A percentile compares a stretch with the other conserved stretches of the same genome.
These are phyloP conservation scores for Metallyticus violacea DNA, from an alignment of 2,888 invertebrate species.

Conservation along the genomic window DNA sequence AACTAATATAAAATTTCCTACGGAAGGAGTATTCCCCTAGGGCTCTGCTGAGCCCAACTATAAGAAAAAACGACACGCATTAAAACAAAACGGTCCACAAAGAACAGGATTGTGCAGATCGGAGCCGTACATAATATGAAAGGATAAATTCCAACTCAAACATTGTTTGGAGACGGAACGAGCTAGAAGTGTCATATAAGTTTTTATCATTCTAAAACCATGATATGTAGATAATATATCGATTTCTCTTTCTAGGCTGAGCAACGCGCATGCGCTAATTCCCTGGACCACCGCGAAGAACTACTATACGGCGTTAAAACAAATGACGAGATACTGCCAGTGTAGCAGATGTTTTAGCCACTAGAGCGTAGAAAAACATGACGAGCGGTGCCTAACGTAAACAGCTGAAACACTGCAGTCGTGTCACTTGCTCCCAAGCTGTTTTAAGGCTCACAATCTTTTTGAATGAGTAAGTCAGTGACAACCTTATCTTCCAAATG, in stretches of 20 bases:
- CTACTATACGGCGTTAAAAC: no score
- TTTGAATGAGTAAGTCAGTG: no score
- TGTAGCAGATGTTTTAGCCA: no score
- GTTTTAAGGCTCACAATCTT: no score
- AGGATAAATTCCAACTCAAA: no score
- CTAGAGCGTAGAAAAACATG: no score
- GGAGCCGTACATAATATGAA: not conserved
- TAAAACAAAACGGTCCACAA: not conserved
- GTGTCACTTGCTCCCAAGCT: no score
- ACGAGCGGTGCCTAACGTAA: no score
- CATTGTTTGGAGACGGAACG: not conserved
- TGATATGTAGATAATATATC: not conserved
- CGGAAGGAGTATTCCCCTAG: not conserved
- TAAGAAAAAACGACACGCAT: not conserved
- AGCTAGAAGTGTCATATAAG: not conserved
- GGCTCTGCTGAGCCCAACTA: not conserved
- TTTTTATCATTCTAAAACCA: not conserved
- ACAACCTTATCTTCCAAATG: no score
- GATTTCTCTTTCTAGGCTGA: not conserved
- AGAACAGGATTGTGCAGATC: not conserved
- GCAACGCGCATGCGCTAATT: not conserved
- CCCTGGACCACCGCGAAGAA: not conserved
- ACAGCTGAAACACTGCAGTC: no score
- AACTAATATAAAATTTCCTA: no score
- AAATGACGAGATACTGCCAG: no score